Percentiles rank a stretch among this genome's conserved stretches.
Conservation (phyloP, 1,140 invertebrate genomes). For the Tetramorium simillimum region DNA sequence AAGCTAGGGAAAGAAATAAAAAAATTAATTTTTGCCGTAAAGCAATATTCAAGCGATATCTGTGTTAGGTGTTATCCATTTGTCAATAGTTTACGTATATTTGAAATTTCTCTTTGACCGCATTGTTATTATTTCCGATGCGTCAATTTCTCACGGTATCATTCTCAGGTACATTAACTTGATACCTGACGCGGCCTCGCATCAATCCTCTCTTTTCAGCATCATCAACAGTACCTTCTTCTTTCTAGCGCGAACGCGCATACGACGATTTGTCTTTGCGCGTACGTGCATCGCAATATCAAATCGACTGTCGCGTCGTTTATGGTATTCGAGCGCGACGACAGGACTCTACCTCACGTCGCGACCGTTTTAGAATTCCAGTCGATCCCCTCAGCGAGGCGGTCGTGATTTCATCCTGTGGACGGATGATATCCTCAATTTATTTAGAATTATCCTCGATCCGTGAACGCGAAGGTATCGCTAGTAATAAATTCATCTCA, state of each 20-base stretch:
- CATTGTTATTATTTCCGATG: not conserved
- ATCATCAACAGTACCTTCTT: constrained; percentile 34
- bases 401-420: not conserved
- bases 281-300: constrained; percentile 59
- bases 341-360: constrained; percentile 27
- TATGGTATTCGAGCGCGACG: constrained; percentile 63
- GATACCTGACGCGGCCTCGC: not conserved
- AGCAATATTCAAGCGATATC: not conserved
- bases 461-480: not conserved
- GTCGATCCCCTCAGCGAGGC: not conserved
- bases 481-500: not conserved
- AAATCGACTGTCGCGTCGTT: constrained; percentile 56
- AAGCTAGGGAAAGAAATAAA: not conserved
- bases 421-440: not conserved
- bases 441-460: constrained; percentile 13
- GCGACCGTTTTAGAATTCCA: constrained; percentile 34
- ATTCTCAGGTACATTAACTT: not conserved
- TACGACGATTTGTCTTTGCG: constrained; percentile 65
- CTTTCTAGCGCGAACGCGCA: constrained; percentile 4
- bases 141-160: constrained; percentile 23
- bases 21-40: not conserved
- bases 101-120: not conserved
- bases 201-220: not conserved
- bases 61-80: not conserved
- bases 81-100: not conserved